Evolutionary conservation across 1,140 invertebrate genomes (phyloP), one percentile per base, ranked within the genome.

Genomic region (Catajapyx aquilonaris): DNA sequence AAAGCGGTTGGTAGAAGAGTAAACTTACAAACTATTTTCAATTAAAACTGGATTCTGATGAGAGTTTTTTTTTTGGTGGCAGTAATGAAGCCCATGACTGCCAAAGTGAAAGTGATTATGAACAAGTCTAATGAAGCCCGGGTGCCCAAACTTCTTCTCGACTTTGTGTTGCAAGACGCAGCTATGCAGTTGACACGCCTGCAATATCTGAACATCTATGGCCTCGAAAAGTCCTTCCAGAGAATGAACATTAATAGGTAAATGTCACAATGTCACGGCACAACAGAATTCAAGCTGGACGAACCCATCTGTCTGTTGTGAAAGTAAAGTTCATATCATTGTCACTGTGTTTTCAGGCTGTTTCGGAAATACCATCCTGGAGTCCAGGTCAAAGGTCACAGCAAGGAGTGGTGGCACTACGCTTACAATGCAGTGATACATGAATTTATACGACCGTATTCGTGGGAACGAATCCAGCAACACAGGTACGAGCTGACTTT

Each of bases 101-200:
- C 73, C 28, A 81, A 83, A 52, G 68, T 79, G n/a, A 81, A 81
- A 57, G 63, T 83, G 20, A 73, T 81, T 17, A 70, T 83, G 34
- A 81, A 73, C 44, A 73, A 76, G 46, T 71, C 71, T 4, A 71
- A 67, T 21, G 69, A 75, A 44, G 65, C 65, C 0, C 62, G 74
- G 41, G 69, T 77, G n/a, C 73, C 75, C 10, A 69, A 75, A 36
- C 59, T 81, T 39, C 55, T 79, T 30, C 62, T 76, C 4, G 79
- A 84, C 48, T 68, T 81, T 30, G 71, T 81, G 17, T 52, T 84
- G 5, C 73, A 81, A 46, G 79, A 84, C 51, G 71, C 76, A 38
- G 76, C 76, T 15, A 53, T 76, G 38, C 73, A 81, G 50, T 47
- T 83, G 22, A 74, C 73, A 0, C 64, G 76, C 36, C 57, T 69